These are phyloP conservation scores for Pangasius krempfi DNA, from an alignment of 2,797 vertebrate genomes.

Conservation along the genomic window DNA sequence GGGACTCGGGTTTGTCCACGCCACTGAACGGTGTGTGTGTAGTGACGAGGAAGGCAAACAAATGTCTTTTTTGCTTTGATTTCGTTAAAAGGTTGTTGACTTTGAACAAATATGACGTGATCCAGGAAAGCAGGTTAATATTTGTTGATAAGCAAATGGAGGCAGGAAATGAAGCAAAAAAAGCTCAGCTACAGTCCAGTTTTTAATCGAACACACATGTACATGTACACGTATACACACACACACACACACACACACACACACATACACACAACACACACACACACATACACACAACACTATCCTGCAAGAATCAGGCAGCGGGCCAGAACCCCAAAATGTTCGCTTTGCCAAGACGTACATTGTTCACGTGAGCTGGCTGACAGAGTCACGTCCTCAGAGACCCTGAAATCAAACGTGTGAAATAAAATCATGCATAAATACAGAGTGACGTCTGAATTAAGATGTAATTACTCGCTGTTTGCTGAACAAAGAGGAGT, in stretches of 20 bases:
- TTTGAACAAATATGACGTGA: slow-evolving; percentile 22
- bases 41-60: slow-evolving; percentile 8
- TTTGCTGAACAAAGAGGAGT: slow-evolving; percentile 61
- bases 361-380: neutral
- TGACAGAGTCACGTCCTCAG: slow-evolving; percentile 23
- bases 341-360: neutral
- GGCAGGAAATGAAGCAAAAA: slow-evolving; percentile 38
- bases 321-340: neutral
- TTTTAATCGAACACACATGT: slow-evolving; percentile 47
- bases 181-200: slow-evolving; percentile 42
- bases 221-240: neutral
- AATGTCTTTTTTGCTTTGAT: slow-evolving; percentile 9
- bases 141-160: slow-evolving; percentile 23
- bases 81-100: neutral
- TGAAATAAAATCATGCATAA: slow-evolving; percentile 63
- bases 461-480: slow-evolving; percentile 66
- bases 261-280: neutral
- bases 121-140: slow-evolving; percentile 31
- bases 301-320: neutral
- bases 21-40: slow-evolving; percentile 2
- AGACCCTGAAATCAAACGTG: slow-evolving; percentile 55
- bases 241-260: slow-evolving; percentile 4
- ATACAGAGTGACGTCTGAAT: slow-evolving; percentile 61
- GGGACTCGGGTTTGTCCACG: slow-evolving; percentile 12
- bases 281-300: neutral